Conservation (phyloP, 2,113 vertebrate genomes). For the Alligator mississippiensis region DNA sequence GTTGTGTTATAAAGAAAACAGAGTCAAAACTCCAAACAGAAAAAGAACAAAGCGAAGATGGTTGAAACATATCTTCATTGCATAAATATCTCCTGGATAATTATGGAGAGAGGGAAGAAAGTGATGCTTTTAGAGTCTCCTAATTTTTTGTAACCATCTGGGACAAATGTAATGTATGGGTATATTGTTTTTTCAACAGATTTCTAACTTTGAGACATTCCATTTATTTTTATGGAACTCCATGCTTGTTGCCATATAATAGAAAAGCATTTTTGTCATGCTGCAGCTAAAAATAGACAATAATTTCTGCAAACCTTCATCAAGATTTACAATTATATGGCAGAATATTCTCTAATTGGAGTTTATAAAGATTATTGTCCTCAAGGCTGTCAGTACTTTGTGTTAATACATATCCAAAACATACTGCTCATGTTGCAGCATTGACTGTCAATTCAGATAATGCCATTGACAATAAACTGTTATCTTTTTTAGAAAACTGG, state of each 20-base stretch:
- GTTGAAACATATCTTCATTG: neutral
- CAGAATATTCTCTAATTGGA: neutral
- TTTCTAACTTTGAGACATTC: neutral
- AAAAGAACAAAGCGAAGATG: neutral
- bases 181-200: slow-evolving; percentile 5
- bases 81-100: neutral
- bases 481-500: slow-evolving; percentile 16
- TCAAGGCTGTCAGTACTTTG: neutral
- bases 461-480: slow-evolving; percentile 12
- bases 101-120: neutral
- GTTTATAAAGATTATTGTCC: slow-evolving; percentile 22
- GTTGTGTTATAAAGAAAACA: neutral
- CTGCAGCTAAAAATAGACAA: neutral
- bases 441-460: slow-evolving; percentile 17
- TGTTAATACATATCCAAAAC: neutral
- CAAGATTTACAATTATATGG: slow-evolving; percentile 31
- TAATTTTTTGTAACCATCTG: neutral
- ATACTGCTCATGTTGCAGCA: neutral
- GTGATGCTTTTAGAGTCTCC: neutral
- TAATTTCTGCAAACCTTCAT: neutral
- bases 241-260: neutral
- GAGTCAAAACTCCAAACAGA: neutral
- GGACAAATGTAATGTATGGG: neutral
- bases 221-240: neutral
- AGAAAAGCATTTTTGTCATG: neutral